A percentile compares a stretch with the other conserved stretches of the same genome.
Evolutionary conservation across 2,113 vertebrate species (phyloP).

Genomic region (Halcyon senegalensis): DNA sequence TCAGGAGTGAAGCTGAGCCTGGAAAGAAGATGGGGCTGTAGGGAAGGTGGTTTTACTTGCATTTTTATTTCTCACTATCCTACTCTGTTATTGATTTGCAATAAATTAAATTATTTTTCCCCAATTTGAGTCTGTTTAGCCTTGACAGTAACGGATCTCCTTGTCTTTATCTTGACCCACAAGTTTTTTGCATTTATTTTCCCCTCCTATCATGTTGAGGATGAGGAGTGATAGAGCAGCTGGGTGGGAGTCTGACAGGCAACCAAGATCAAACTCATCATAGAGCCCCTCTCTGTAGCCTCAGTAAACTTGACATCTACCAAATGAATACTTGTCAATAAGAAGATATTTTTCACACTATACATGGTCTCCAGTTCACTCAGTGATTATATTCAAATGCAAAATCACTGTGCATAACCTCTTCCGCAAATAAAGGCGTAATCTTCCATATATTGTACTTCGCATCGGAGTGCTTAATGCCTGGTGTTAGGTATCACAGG

Average conservation of each 20-base stretch:
- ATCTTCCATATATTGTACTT: neutral
- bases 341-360: neutral
- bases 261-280: neutral
- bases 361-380: neutral
- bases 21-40: neutral
- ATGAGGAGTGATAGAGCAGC: neutral
- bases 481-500: neutral
- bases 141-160: neutral
- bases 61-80: neutral
- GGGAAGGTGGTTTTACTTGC: neutral
- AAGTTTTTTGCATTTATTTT: neutral
- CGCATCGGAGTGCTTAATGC: neutral
- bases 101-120: neutral
- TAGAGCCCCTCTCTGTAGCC: neutral
- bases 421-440: neutral
- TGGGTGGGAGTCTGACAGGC: neutral
- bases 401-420: neutral
- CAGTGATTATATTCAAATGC: neutral
- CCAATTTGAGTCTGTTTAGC: neutral
- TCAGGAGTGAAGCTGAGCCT: neutral
- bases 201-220: neutral
- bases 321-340: neutral
- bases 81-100: neutral
- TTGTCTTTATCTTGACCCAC: neutral
- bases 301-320: neutral